These are phyloP conservation scores for Mobula birostris DNA, from an alignment of 2,113 vertebrate genomes.

Conservation along the genomic window DNA sequence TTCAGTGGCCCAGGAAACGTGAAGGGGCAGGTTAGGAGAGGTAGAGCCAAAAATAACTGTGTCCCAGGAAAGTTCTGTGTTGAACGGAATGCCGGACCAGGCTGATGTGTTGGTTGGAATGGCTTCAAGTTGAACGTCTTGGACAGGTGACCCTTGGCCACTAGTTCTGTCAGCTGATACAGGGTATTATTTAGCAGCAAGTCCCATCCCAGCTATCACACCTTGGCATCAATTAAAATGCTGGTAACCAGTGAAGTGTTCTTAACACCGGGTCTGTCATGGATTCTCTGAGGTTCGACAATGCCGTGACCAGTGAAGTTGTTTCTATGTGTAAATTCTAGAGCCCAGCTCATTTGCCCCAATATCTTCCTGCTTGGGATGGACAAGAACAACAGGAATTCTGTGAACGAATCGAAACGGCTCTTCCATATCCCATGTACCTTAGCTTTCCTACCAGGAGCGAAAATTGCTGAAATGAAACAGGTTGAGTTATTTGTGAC, in stretches of 20 bases:
- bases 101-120: not conserved
- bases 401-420: not conserved
- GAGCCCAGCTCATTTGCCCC: not conserved
- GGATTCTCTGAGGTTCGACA: not conserved
- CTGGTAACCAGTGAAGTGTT: not conserved
- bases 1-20: too few relatives aligned
- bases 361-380: not conserved
- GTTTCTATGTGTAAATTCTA: not conserved
- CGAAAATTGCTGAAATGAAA: not conserved
- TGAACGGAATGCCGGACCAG: not conserved
- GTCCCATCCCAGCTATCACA: not conserved
- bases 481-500: too few relatives aligned
- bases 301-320: not conserved
- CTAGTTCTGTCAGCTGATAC: not conserved
- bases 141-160: not conserved
- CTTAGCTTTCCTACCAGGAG: not conserved
- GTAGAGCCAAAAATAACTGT: too few relatives aligned
- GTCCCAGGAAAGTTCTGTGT: too few relatives aligned
- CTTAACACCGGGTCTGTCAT: not conserved
- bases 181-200: not conserved
- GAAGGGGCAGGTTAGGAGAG: too few relatives aligned
- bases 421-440: not conserved
- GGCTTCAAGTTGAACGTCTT: not conserved
- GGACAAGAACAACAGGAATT: not conserved
- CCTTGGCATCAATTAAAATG: not conserved